Evolutionary conservation across 2,113 vertebrate genomes (phyloP).

Genomic region (Pogona vitticeps): DNA sequence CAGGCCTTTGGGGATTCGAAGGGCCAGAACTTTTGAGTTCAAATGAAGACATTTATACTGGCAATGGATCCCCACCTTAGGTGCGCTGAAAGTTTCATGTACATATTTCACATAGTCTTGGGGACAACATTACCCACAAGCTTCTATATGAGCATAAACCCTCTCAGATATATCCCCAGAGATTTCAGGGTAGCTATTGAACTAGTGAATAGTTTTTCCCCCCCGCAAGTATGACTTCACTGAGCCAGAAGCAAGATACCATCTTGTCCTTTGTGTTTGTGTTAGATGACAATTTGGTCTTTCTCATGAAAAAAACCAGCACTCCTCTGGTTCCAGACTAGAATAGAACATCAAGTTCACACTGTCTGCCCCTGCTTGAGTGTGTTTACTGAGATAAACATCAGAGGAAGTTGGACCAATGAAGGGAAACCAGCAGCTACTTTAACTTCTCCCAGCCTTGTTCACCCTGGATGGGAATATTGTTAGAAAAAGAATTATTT

Average conservation of each 20-base stretch:
- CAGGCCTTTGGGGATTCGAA: neutral
- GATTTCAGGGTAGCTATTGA: slow-evolving; percentile 58
- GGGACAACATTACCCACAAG: neutral
- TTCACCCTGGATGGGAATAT: neutral
- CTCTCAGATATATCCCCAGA: slow-evolving; percentile 56
- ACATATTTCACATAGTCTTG: fast-evolving
- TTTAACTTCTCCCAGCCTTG: slow-evolving; percentile 16
- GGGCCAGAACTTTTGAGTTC: neutral
- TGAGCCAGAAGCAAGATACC: slow-evolving; percentile 70
- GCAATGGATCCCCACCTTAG: neutral
- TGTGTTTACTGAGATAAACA: slow-evolving; percentile 72
- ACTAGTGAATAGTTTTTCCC: slow-evolving; percentile 65
- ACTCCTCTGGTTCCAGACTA: slow-evolving; percentile 49
- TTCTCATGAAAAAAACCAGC: slow-evolving; percentile 66
- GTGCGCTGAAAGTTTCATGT: fast-evolving
- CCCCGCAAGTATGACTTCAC: slow-evolving; percentile 74
- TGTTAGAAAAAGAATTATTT: slow-evolving; percentile 41
- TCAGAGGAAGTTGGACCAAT: slow-evolving; percentile 61
- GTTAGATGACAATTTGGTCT: slow-evolving; percentile 77
- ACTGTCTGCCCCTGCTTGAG: slow-evolving; percentile 43
- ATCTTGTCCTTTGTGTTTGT: slow-evolving; percentile 79
- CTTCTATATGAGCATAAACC: slow-evolving; percentile 22
- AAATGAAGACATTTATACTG: neutral
- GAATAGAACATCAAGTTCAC: slow-evolving; percentile 60
- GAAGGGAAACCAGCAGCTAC: slow-evolving; percentile 61